A percentile compares a stretch with the other conserved stretches of the same genome.
Conservation (phyloP, 2,113 vertebrate genomes). For the Sander lucioperca region DNA sequence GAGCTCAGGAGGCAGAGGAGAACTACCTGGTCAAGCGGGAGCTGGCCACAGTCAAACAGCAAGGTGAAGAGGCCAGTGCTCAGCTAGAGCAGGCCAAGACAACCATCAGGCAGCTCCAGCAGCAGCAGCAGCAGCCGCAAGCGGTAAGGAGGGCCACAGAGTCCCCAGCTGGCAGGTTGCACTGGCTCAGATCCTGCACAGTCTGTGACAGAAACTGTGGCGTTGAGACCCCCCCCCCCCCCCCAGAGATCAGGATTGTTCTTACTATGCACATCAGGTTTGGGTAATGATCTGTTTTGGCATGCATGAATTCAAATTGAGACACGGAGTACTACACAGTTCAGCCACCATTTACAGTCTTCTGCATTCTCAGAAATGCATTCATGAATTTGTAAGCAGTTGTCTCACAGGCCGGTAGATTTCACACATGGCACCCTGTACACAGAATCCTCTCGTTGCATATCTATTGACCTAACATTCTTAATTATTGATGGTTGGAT, state of each 20-base stretch:
- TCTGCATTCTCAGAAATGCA: constrained; percentile 40
- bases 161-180: constrained; percentile 39
- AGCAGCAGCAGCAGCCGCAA: constrained; percentile 81
- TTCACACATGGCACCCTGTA: constrained; percentile 48
- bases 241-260: constrained; percentile 3
- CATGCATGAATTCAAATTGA: constrained; percentile 72
- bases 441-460: constrained; percentile 24
- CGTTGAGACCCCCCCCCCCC: background rate
- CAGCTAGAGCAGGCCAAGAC: constrained; percentile 96
- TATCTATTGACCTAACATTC: constrained; percentile 22
- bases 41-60: constrained; percentile 97
- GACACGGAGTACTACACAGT: constrained; percentile 42
- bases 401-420: constrained; percentile 11
- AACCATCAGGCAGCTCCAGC: constrained; percentile 93
- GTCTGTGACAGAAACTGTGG: constrained; percentile 2
- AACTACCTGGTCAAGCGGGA: constrained; percentile 99
- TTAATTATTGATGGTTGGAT: constrained; percentile 77
- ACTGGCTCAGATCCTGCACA: background rate
- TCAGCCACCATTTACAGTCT: constrained; percentile 41
- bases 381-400: constrained; percentile 65
- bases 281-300: constrained; percentile 55
- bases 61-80: constrained; percentile 94
- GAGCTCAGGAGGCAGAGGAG: constrained; percentile 99
- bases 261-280: constrained; percentile 38
- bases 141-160: constrained; percentile 90